Conservation (phyloP, 2,113 vertebrate genomes). For the Nansenia antarctica region DNA sequence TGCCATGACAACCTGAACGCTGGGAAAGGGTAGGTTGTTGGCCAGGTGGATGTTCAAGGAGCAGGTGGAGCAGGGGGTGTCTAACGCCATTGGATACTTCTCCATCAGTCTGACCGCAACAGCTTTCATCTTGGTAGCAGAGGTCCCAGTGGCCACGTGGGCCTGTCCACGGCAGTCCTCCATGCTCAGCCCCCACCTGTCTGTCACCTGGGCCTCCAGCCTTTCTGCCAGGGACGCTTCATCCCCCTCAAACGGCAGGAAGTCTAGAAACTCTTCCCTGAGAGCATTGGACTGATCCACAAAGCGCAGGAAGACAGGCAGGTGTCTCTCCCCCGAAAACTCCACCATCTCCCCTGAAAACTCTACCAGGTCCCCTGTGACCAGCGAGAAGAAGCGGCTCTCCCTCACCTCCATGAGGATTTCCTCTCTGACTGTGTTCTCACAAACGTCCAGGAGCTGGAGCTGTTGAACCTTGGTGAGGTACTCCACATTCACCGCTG, state of each 20-base stretch:
- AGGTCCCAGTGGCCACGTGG: conserved; percentile 84
- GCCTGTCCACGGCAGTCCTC: conserved; percentile 91
- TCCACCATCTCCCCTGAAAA: conserved; percentile 84
- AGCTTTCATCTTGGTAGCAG: conserved; percentile 88
- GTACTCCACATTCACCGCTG: conserved; percentile 85
- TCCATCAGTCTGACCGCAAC: conserved; percentile 84
- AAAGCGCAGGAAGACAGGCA: conserved; percentile 86
- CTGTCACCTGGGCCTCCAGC: conserved; percentile 82
- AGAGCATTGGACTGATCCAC: conserved; percentile 85
- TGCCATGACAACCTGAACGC: conserved; percentile 82
- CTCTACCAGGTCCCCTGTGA: conserved; percentile 85
- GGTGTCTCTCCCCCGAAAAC: conserved; percentile 78
- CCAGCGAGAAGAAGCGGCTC: conserved; percentile 86
- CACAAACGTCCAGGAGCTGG: conserved; percentile 88
- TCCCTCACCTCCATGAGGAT: conserved; percentile 88
- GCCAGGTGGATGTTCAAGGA: conserved; percentile 89
- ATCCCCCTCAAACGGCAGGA: conserved; percentile 81
- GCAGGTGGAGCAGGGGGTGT: conserved; percentile 83
- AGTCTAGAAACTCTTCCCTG: conserved; percentile 88
- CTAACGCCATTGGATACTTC: conserved; percentile 86
- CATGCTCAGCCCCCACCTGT: conserved; percentile 92
- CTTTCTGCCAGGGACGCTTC: conserved; percentile 78
- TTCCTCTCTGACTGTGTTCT: conserved; percentile 87
- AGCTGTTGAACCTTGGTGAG: conserved; percentile 80
- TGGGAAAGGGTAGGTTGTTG: conserved; percentile 82